Evolutionary conservation across 1,140 invertebrate genomes (phyloP).

Genomic region (Scaptomyza graminum): DNA sequence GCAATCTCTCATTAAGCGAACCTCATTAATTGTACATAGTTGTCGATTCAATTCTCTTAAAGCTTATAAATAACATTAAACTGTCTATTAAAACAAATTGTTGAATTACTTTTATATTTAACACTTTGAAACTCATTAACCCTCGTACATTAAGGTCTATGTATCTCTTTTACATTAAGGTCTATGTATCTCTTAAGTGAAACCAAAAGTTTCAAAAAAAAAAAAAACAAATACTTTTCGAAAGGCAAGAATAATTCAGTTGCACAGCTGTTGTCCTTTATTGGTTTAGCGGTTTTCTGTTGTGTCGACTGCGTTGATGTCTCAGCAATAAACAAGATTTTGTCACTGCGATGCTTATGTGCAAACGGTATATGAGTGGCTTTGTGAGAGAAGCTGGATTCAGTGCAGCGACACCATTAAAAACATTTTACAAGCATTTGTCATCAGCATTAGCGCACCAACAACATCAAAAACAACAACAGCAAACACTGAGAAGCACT

Average conservation of each 20-base stretch:
- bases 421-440: conserved; percentile 62
- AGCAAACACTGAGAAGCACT: conserved; percentile 14
- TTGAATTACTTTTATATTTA: too few relatives aligned
- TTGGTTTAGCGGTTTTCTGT: conserved; percentile 30
- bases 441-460: conserved; percentile 42
- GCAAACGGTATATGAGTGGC: conserved; percentile 1
- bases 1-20: not conserved
- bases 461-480: conserved; percentile 15
- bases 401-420: conserved; percentile 46
- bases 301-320: conserved; percentile 41
- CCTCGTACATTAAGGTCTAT: not conserved
- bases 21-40: not conserved
- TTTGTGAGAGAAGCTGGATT: not conserved
- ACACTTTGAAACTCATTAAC: not conserved
- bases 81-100: not conserved
- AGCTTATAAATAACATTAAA: not conserved
- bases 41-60: not conserved
- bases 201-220: too few relatives aligned
- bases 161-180: not conserved
- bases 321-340: conserved; percentile 26
- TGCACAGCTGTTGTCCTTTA: conserved; percentile 41
- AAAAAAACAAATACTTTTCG: conserved; percentile 4
- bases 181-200: too few relatives aligned
- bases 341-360: conserved; percentile 1
- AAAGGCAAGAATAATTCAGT: conserved; percentile 21